Percentiles rank a stretch among this genome's conserved stretches.
Conservation (phyloP, 2,888 invertebrate species). For the Mechanitis messenoides region DNA sequence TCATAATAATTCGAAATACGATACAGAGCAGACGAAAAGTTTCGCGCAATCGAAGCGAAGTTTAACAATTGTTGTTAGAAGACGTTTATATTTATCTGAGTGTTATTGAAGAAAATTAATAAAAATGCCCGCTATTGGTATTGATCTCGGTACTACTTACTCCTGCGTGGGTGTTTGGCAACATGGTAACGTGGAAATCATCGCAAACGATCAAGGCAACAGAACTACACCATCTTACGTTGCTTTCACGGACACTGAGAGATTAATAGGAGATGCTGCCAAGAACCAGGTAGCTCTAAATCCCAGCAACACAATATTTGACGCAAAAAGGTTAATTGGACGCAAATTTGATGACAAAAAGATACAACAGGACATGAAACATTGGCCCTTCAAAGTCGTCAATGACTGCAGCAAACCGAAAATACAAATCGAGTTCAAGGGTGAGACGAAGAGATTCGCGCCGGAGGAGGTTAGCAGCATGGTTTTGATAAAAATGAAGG, state of each 20-base stretch:
- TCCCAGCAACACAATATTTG: slow-evolving; percentile 82
- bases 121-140: slow-evolving; percentile 52
- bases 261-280: slow-evolving; percentile 82
- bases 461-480: slow-evolving; percentile 81
- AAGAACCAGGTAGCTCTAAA: slow-evolving; percentile 80
- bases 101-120: slow-evolving; percentile 6
- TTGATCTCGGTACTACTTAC: slow-evolving; percentile 56
- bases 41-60: not conserved
- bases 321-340: slow-evolving; percentile 86
- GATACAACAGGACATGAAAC: slow-evolving; percentile 83
- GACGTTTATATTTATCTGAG: not conserved
- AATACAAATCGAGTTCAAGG: slow-evolving; percentile 77
- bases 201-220: slow-evolving; percentile 81
- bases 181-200: slow-evolving; percentile 82
- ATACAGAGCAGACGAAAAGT: slow-evolving; percentile 1
- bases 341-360: slow-evolving; percentile 81
- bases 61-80: not conserved
- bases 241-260: slow-evolving; percentile 83
- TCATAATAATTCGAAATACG: slow-evolving; percentile 4
- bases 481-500: slow-evolving; percentile 87
- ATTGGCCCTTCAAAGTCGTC: slow-evolving; percentile 84
- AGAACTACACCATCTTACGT: slow-evolving; percentile 84
- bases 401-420: slow-evolving; percentile 78
- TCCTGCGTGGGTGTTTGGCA: slow-evolving; percentile 48
- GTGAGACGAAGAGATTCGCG: slow-evolving; percentile 74